Base-by-base conservation (phyloP, 30 jellyfish, hydroid and myxozoan species). In the Aurelia sp. region DNA sequence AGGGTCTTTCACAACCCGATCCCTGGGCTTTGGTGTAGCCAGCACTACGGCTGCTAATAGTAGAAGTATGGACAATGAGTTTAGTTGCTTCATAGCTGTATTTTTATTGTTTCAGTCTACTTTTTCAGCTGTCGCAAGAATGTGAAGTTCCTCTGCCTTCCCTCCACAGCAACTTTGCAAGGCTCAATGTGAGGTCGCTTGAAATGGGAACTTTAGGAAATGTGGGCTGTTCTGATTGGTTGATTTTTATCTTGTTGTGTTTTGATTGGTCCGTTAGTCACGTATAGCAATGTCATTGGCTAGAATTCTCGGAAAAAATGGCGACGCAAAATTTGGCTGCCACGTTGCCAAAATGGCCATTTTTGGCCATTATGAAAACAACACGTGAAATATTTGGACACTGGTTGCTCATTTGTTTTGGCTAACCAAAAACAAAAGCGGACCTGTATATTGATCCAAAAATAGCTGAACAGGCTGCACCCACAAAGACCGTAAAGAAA, bases 11-110 rank as follows among this genome's bases (percentile, higher is more conserved):
- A 67, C 50, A 10, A 70, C 92, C 72, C 98, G 67, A 66, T 86
- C 96, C 67, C 84, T 85, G 18, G 85, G 92, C 62, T 80, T 72
- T 21, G 97, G 88, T 1, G 87, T 80, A 33, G 90, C 87, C 31
- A 81, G 73, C 8, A 58, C 91, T 4, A 81, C 91, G n/a, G 84
- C 47, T 63, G 66, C 84, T 30, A 81, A 38, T 40, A 81, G 53
- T 21, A 81, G 77, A 13, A 81, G 24, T 18, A 81, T 22, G 63
- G 74, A 55, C 17, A 76, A 21, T 38, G 33, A 76, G 33, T 10
- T 75, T n/a, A 55, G 72, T 27, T 50, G 50, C 69, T 24, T 58
- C 50, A 58, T 50, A 19, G 65, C 76, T 11, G 40, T 64, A 76
- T 76, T 59, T 27, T 44, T 30, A 41, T 17, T 15, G 68, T 40